Evolutionary conservation across 2,797 vertebrate species (phyloP), one percentile per base, ranked within the genome.

Genomic region (Pseudochaenichthys georgianus): DNA sequence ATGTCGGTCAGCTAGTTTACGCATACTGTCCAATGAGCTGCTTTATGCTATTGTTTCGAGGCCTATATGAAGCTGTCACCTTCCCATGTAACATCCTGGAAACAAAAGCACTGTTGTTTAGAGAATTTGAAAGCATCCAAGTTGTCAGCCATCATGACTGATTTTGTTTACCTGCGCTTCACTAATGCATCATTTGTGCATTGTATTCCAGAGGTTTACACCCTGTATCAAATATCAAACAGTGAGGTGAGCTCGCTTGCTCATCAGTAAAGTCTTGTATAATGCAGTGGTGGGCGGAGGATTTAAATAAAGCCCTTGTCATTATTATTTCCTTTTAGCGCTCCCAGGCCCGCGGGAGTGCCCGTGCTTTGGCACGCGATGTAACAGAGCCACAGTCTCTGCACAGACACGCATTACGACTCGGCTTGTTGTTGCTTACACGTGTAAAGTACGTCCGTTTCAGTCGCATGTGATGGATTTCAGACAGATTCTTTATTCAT

Each of bases 1-100:
- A 81, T 86, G 73, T 84, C 83, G 81, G 81, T 89, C 87, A 86
- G 47, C 70, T 42, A n/a, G 78, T 86, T 64, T 82, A 68, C 59
- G 63, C 73, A 82, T 57, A 45, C 62, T 51, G 71, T 53, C 83
- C 80, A 81, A 9, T 50, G 70, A 76, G 72, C 72, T 68, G 47
- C 38, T 84, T 74, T 60, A 59, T 60, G 53, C 64, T 53, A 59
- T 83, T 87, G 75, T 84, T 62, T 71, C 31, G 15, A 64, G 54
- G 54, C 38, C 60, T 64, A 52, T 42, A 45, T 13, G 42, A 61
- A 59, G 17, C 57, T 50, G 38, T 80, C 57, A 52, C 45, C 63
- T 75, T 77, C 48, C 50, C 28, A 17, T 77, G 77, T 53, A 65
- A 82, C 79, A 10, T 55, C 21, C 46, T n/a, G 13, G 11, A 60